Percentiles rank a stretch among this genome's conserved stretches.
phyloP scores from a whole-genome alignment of 2,888 invertebrate species.

The Gymnoscelis rufifasciata region DNA sequence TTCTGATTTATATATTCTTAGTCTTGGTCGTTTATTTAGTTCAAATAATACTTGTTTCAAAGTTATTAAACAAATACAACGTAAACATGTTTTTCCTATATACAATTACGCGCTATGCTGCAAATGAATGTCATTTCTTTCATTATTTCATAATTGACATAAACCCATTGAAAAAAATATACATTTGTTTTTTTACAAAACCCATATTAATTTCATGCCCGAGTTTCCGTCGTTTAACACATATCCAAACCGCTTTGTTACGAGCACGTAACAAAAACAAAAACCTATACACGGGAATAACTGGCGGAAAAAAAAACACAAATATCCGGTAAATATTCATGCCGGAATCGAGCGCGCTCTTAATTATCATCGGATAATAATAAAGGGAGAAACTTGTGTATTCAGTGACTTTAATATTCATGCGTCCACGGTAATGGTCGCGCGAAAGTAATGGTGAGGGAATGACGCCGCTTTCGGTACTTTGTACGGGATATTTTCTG shows the following conservation, averaged over 20 bases:
- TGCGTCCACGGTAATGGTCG: constrained; percentile 37
- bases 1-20: too few species aligned
- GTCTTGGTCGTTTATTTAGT: too few species aligned
- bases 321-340: constrained; percentile 21
- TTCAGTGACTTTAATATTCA: constrained; percentile 49
- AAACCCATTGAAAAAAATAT: neutral
- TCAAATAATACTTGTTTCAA: too few species aligned
- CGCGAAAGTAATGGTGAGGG: constrained; percentile 27
- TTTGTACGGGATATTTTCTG: neutral
- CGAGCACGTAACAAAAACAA: neutral
- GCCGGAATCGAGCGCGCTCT: constrained; percentile 23
- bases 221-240: neutral
- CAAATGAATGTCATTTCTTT: too few species aligned
- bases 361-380: constrained; percentile 46
- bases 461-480: constrained; percentile 11
- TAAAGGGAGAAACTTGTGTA: constrained; percentile 39
- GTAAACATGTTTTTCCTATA: too few species aligned
- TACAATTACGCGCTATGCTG: too few species aligned
- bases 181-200: neutral
- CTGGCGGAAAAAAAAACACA: constrained; percentile 19
- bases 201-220: neutral
- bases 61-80: too few species aligned
- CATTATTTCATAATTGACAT: too few species aligned
- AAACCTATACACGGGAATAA: constrained; percentile 9
- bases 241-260: neutral